Evolutionary conservation across 2,113 vertebrate species (phyloP).

Genomic region (Macquaria ambigua): DNA sequence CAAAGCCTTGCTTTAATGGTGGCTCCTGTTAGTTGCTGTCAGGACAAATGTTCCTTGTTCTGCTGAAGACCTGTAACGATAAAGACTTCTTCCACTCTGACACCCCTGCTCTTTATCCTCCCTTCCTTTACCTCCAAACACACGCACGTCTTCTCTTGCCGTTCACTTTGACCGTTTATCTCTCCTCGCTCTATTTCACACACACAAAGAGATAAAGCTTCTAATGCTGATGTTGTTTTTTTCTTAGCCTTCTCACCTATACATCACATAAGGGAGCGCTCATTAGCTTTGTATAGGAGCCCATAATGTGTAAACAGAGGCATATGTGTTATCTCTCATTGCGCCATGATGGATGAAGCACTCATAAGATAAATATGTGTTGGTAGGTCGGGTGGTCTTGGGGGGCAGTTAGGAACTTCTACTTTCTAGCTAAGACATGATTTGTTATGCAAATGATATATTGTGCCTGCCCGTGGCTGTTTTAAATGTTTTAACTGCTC

Average conservation of each 20-base stretch:
- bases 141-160: slow-evolving; percentile 5
- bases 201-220: slow-evolving; percentile 18
- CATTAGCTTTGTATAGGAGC: slow-evolving; percentile 38
- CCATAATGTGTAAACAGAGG: slow-evolving; percentile 52
- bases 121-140: neutral
- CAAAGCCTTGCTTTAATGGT: slow-evolving; percentile 35
- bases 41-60: slow-evolving; percentile 66
- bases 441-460: slow-evolving; percentile 42
- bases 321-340: slow-evolving; percentile 44
- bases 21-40: slow-evolving; percentile 61
- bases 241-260: slow-evolving; percentile 33
- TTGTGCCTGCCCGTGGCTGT: slow-evolving; percentile 14
- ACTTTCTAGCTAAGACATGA: slow-evolving; percentile 26
- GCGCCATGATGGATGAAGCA: slow-evolving; percentile 43
- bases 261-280: slow-evolving; percentile 30
- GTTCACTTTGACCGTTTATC: neutral
- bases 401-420: slow-evolving; percentile 20
- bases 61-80: slow-evolving; percentile 46
- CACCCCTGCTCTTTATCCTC: slow-evolving; percentile 21
- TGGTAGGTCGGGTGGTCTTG: slow-evolving; percentile 19
- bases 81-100: slow-evolving; percentile 43
- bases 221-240: slow-evolving; percentile 39
- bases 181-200: slow-evolving; percentile 11
- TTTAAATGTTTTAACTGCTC: slow-evolving; percentile 42
- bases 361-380: slow-evolving; percentile 45